Percentiles rank a stretch among this genome's conserved stretches.
Evolutionary conservation across 35 echinoderm and acorn worm genomes (phyloP).

Genomic region (Ptychodera flava): DNA sequence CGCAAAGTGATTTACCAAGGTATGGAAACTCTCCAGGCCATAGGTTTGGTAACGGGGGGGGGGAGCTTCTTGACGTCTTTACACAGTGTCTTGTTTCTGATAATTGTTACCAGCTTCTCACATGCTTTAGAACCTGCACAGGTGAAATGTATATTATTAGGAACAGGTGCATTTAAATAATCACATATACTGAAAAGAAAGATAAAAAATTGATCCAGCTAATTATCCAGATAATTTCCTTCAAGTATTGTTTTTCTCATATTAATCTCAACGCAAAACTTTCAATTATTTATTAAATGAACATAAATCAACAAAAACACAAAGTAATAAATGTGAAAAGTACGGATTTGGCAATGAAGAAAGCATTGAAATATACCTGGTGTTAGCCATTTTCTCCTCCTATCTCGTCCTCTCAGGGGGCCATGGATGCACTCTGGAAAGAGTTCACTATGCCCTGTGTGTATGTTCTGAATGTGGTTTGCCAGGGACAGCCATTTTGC

Average conservation of each 20-base stretch:
- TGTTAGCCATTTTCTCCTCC: constrained; percentile 7
- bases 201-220: no score
- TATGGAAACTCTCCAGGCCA: constrained; percentile 16
- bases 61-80: constrained; percentile 14
- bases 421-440: constrained; percentile 7
- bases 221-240: no score
- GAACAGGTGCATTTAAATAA: no score
- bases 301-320: no score
- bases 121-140: constrained; percentile 1
- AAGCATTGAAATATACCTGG: not conserved
- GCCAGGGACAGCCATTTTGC: constrained; percentile 20
- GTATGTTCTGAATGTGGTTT: constrained; percentile 35
- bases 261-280: no score
- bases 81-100: not conserved
- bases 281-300: no score
- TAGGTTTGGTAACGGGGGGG: constrained; percentile 10
- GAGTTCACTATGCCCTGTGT: constrained; percentile 17
- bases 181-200: no score
- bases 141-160: no score
- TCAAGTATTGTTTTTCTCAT: no score
- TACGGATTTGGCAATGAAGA: no score
- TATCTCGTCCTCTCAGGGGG: constrained; percentile 24
- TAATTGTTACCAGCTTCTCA: not conserved
- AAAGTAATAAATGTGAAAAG: no score
- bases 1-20: constrained; percentile 9